Evolutionary conservation across 2,113 vertebrate genomes (phyloP), one percentile per base, ranked within the genome.

Genomic region (Cheirogaleus medius): DNA sequence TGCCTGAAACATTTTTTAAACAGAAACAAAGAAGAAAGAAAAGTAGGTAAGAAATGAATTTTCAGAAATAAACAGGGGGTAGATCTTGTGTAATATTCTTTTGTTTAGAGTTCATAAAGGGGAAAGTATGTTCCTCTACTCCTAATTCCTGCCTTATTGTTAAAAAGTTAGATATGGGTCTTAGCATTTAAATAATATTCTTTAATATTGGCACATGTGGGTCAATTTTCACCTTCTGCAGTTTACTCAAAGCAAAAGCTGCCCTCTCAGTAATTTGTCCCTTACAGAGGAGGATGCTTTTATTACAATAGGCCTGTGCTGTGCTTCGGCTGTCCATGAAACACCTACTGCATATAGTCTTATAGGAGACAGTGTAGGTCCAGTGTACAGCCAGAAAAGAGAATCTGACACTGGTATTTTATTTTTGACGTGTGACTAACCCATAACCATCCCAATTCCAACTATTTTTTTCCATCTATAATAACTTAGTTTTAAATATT

Each of bases 21-120:
- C 18, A 34, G 15, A 49, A 39, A 85, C 1, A 74, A 71, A 54
- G 12, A 27, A 37, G 12, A 3, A 44, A 37, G 12, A 17, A 27
- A 23, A 76, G 27, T 32, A 29, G 52, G 20, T 18, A 42, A 74
- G 73, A 85, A n/a, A 63, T 66, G 7, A 21, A 8, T 60, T 86
- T 95, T 89, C 20, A 89, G 39, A 90, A 92, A 93, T 66, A 81
- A 39, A 6, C 42, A 49, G 17, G 23, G 63, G 9, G 32, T 68
- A 91, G 34, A 66, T 69, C 4, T 18, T 81, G 21, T 44, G 6
- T 6, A 56, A 21, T 66, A 87, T 25, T 5, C 34, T 73, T 91
- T 78, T 63, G 78, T 86, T 82, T 34, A 54, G 52, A 82, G 3
- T 92, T 71, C 15, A 44, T 49, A 83, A 56, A 78, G n/a, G 23